These are phyloP conservation scores for Fratercula arctica DNA, from an alignment of 2,797 vertebrate species.

Conservation along the genomic window DNA sequence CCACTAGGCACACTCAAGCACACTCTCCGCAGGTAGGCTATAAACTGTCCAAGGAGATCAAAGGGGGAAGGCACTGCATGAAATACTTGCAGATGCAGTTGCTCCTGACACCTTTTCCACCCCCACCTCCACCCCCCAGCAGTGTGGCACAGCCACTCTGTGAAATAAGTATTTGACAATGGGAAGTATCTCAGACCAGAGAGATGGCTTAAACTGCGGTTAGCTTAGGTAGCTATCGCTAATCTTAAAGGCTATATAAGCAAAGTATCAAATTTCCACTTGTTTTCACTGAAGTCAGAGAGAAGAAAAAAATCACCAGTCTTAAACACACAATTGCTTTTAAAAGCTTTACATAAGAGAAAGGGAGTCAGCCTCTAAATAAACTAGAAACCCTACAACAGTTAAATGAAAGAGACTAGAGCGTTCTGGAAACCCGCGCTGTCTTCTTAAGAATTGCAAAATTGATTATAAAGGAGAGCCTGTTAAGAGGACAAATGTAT, in stretches of 20 bases:
- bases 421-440: neutral
- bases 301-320: neutral
- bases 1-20: neutral
- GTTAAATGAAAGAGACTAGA: neutral
- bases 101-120: neutral
- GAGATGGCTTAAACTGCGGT: neutral
- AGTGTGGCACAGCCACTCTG: neutral
- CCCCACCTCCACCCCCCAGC: rapidly evolving
- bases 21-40: neutral
- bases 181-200: neutral
- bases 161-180: neutral
- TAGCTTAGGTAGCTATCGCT: neutral
- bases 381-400: neutral
- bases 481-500: neutral
- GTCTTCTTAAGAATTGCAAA: neutral
- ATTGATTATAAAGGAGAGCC: neutral
- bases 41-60: neutral
- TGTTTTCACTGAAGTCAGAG: neutral
- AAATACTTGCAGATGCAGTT: neutral
- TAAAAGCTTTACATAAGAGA: neutral
- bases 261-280: neutral
- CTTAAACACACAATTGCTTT: neutral
- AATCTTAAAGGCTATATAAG: neutral
- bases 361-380: neutral
- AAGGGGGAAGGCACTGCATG: neutral